These are phyloP conservation scores for Mastomys natalensis DNA, from an alignment of 2,113 vertebrate species.

Conservation along the genomic window DNA sequence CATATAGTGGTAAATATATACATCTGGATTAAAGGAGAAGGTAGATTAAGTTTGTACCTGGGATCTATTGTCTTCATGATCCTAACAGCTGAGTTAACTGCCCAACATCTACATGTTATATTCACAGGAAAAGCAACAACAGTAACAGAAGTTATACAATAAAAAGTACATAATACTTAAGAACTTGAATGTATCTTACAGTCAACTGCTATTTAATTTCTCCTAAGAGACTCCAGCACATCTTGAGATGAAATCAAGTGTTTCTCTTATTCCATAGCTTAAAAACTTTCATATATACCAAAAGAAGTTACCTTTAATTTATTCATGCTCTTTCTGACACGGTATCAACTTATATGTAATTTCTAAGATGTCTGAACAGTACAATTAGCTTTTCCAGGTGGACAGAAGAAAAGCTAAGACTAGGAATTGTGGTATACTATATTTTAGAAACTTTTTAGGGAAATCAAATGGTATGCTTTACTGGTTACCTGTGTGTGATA, in stretches of 20 bases:
- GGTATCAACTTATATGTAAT: slow-evolving; percentile 57
- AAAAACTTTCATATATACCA: background rate
- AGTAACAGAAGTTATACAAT: background rate
- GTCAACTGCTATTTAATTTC: slow-evolving; percentile 21
- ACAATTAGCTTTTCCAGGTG: slow-evolving; percentile 70
- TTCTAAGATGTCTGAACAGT: slow-evolving; percentile 60
- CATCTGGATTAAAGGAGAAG: background rate
- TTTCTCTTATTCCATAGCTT: background rate
- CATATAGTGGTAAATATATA: background rate
- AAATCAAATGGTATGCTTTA: slow-evolving; percentile 79
- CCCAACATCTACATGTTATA: background rate
- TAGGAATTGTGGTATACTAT: slow-evolving; percentile 23
- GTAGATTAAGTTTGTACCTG: background rate
- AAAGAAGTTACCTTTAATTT: slow-evolving; percentile 26
- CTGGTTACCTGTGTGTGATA: slow-evolving; percentile 81
- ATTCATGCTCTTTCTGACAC: slow-evolving; percentile 63
- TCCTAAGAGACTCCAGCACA: background rate
- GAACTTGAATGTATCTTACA: background rate
- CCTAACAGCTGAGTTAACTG: background rate
- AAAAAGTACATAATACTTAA: background rate
- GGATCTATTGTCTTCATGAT: background rate
- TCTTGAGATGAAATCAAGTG: slow-evolving; percentile 3
- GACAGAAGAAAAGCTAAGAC: background rate
- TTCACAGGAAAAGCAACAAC: background rate
- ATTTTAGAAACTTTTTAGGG: slow-evolving; percentile 71